Evolutionary conservation across 2,113 vertebrate species (phyloP).

Genomic region (Zosterops hypoxanthus): DNA sequence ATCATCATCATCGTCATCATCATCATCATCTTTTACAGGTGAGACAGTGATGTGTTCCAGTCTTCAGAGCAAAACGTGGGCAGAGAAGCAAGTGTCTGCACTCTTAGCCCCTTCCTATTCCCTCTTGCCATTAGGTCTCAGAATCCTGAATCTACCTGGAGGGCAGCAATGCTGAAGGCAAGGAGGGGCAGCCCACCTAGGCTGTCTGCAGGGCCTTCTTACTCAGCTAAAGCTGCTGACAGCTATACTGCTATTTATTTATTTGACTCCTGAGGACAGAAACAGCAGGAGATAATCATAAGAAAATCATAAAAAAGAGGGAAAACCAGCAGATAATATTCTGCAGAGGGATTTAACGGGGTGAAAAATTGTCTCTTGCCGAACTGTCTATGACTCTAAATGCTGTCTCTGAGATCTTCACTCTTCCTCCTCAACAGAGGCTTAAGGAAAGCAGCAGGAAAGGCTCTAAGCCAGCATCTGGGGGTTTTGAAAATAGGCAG

Average conservation of each 20-base stretch:
- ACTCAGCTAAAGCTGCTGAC: slow-evolving; percentile 32
- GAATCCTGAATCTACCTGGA: neutral
- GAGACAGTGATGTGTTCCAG: neutral
- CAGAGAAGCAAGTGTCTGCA: neutral
- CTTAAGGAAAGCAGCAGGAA: slow-evolving; percentile 65
- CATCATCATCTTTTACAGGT: neutral
- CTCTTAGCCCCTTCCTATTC: neutral
- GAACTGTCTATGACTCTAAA: slow-evolving; percentile 67
- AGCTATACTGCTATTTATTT: slow-evolving; percentile 61
- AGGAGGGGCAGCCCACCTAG: neutral
- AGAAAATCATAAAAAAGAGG: slow-evolving; percentile 66
- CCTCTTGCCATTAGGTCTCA: neutral
- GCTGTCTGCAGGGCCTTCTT: neutral
- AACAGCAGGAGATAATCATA: slow-evolving; percentile 69
- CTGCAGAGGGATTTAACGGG: slow-evolving; percentile 63
- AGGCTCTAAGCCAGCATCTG: slow-evolving; percentile 32
- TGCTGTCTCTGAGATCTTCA: slow-evolving; percentile 51
- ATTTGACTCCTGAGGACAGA: slow-evolving; percentile 60
- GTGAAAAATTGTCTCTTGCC: slow-evolving; percentile 54
- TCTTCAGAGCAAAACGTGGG: neutral
- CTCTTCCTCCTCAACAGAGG: slow-evolving; percentile 63
- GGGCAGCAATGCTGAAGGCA: neutral
- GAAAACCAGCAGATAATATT: slow-evolving; percentile 64
- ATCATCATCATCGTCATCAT: neutral
- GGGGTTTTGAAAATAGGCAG: slow-evolving; percentile 60